These are phyloP conservation scores for Willowsia nigromaculata DNA, from an alignment of 2,888 invertebrate species.

Conservation along the genomic window DNA sequence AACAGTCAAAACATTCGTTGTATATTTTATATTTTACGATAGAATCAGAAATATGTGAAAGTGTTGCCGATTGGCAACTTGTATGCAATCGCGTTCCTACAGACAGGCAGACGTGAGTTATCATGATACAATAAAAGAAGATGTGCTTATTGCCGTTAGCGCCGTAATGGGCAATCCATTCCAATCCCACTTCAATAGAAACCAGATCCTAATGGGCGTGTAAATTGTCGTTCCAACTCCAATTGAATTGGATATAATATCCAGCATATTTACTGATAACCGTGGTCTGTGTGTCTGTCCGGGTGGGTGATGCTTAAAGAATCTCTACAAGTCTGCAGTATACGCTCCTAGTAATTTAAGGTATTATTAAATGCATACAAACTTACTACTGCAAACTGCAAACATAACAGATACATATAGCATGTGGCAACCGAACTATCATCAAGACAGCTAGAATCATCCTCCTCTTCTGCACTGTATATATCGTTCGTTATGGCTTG, in stretches of 20 bases:
- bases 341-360: too few species aligned
- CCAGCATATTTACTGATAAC: conserved; percentile 30
- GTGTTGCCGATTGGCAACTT: not conserved
- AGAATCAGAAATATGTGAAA: too few species aligned
- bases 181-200: conserved; percentile 53
- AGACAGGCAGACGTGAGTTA: not conserved
- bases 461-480: not conserved
- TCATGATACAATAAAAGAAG: conserved; percentile 52
- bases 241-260: conserved; percentile 54
- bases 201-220: conserved; percentile 70
- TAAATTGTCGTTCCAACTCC: conserved; percentile 60
- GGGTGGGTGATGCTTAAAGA: not conserved
- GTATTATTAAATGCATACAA: too few species aligned
- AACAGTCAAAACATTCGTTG: not conserved
- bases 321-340: too few species aligned
- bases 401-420: not conserved
- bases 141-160: conserved; percentile 57
- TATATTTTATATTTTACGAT: not conserved
- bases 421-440: not conserved
- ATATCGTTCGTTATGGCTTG: not conserved
- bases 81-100: not conserved
- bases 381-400: too few species aligned
- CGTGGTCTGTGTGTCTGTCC: not conserved
- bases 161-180: conserved; percentile 64
- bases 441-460: not conserved